These are phyloP conservation scores for Meloe dianella DNA, from an alignment of 2,888 invertebrate species.

Conservation along the genomic window DNA sequence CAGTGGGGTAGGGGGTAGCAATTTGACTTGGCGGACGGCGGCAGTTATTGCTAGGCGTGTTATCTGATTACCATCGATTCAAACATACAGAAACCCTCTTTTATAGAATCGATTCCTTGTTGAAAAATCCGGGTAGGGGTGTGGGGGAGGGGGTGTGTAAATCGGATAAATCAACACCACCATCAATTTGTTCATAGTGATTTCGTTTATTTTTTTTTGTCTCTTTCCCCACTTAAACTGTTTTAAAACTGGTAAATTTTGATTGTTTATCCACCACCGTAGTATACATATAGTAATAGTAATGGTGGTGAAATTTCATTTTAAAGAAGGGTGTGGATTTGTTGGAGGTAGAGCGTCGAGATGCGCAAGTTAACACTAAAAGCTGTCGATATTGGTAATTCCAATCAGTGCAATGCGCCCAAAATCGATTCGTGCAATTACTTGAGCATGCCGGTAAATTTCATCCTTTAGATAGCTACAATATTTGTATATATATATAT, in stretches of 20 bases:
- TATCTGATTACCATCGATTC: conserved; percentile 56
- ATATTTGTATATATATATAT: conserved; percentile 16
- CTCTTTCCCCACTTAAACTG: not conserved
- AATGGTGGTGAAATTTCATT: conserved; percentile 6
- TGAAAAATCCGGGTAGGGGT: too few species aligned
- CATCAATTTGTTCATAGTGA: not conserved
- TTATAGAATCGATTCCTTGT: conserved; percentile 1
- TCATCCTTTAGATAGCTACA: conserved; percentile 31
- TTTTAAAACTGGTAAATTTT: not conserved
- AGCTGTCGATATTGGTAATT: conserved; percentile 42
- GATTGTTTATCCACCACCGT: not conserved
- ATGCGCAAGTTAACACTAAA: conserved; percentile 36
- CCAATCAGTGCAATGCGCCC: conserved; percentile 47
- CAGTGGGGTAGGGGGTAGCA: conserved; percentile 46
- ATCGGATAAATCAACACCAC: not conserved
- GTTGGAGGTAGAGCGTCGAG: conserved; percentile 15
- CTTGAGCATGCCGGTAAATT: conserved; percentile 47
- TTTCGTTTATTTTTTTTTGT: not conserved
- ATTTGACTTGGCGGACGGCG: conserved; percentile 48
- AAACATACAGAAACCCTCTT: not conserved
- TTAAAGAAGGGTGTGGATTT: conserved; percentile 10
- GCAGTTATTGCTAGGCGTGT: conserved; percentile 49
- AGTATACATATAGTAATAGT: too few species aligned
- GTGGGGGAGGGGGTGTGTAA: too few species aligned
- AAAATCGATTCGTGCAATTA: conserved; percentile 50